Evolutionary conservation across 1,140 invertebrate genomes (phyloP).

Genomic region (Trachymyrmex cornetzi): DNA sequence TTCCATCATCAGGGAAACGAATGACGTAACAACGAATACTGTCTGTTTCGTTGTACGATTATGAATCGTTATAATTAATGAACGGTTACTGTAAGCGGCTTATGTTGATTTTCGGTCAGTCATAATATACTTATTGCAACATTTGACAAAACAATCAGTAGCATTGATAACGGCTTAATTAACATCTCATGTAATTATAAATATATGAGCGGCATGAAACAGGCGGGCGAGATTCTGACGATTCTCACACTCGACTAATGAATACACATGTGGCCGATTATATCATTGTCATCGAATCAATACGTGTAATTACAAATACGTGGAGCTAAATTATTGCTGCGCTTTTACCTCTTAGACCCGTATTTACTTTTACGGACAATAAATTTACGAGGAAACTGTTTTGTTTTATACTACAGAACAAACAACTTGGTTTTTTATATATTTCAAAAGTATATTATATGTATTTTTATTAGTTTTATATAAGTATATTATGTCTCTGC

Average conservation of each 20-base stretch:
- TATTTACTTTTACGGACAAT: neutral
- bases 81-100: constrained; percentile 55
- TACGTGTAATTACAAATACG: neutral
- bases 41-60: constrained; percentile 18
- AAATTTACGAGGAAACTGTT: neutral
- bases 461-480: too few species aligned
- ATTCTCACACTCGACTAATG: constrained; percentile 30
- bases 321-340: neutral
- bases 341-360: neutral
- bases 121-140: constrained; percentile 54
- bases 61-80: constrained; percentile 46
- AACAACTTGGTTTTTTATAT: neutral
- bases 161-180: constrained; percentile 61
- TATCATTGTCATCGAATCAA: constrained; percentile 18
- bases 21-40: constrained; percentile 50
- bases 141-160: constrained; percentile 64
- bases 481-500: too few species aligned
- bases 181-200: constrained; percentile 59
- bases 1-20: constrained; percentile 32
- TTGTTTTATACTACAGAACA: neutral
- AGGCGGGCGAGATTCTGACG: constrained; percentile 26
- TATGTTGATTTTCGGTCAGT: constrained; percentile 61
- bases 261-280: constrained; percentile 29
- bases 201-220: constrained; percentile 45
- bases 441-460: neutral